phyloP scores from a whole-genome alignment of 2,113 vertebrate genomes.

The Merops nubicus region DNA sequence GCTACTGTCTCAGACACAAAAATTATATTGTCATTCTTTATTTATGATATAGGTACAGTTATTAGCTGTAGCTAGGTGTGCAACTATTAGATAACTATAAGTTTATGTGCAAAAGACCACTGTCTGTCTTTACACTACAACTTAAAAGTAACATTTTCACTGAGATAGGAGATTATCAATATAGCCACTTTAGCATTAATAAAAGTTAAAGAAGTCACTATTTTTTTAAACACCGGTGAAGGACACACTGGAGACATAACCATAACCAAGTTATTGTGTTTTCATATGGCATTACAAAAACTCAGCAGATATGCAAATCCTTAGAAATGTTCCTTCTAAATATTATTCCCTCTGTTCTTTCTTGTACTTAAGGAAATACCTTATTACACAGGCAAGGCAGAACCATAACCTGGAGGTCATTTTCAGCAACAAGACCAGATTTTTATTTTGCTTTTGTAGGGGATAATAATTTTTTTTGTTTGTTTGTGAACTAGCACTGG shows the following conservation, averaged over 20 bases:
- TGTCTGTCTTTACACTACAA: background rate
- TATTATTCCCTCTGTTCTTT: background rate
- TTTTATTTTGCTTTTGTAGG: background rate
- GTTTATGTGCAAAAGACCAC: background rate
- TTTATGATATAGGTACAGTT: background rate
- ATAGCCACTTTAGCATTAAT: background rate
- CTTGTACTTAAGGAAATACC: background rate
- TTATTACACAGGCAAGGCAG: background rate
- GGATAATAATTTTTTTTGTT: background rate
- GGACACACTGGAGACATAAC: background rate
- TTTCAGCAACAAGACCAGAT: background rate
- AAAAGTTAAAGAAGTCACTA: background rate
- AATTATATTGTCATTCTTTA: background rate
- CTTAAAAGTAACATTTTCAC: background rate
- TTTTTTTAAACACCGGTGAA: background rate
- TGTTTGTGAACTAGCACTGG: background rate
- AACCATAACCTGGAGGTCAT: background rate
- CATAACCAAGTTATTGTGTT: background rate
- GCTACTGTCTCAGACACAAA: background rate
- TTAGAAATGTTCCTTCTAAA: background rate
- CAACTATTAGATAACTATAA: background rate
- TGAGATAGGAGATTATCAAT: background rate
- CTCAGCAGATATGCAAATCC: background rate
- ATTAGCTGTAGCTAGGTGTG: background rate
- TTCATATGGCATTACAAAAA: background rate